A percentile compares a stretch with the other conserved stretches of the same genome.
Conservation (phyloP, 37 sponge, comb jelly and placozoan species). For the Haliclona indistincta region DNA sequence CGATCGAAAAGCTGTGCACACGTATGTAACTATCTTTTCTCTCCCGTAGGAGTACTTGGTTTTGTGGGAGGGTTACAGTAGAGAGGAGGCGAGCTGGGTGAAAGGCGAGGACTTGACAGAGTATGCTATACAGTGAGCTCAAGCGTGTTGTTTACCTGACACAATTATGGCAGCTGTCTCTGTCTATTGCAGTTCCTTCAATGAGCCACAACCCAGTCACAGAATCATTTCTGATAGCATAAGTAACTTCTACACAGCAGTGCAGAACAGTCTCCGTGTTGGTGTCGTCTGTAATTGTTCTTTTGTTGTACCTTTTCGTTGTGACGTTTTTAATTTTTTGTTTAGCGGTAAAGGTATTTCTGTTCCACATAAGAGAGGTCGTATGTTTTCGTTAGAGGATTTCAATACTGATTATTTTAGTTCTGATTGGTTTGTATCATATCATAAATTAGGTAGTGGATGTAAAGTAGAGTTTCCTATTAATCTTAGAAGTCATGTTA, state of each 20-base stretch:
- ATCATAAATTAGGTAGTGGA: slow-evolving; percentile 15
- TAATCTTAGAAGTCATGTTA: too few species aligned
- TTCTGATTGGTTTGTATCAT: slow-evolving; percentile 19
- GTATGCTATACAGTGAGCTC: not conserved
- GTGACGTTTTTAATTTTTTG: slow-evolving; percentile 26
- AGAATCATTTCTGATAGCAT: too few species aligned
- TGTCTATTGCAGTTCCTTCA: too few species aligned
- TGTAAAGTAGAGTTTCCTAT: slow-evolving; percentile 35
- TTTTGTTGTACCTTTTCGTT: slow-evolving; percentile 1
- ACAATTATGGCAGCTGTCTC: too few species aligned
- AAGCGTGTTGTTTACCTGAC: too few species aligned
- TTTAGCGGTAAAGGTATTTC: slow-evolving; percentile 24
- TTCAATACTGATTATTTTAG: slow-evolving; percentile 15
- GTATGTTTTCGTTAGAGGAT: not conserved
- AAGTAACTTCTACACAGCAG: too few species aligned
- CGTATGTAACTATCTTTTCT: not conserved
- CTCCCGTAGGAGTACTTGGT: slow-evolving; percentile 4
- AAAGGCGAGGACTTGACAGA: not conserved
- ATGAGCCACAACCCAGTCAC: too few species aligned
- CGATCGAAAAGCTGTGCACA: not conserved
- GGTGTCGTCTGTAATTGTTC: not conserved
- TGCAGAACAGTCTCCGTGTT: not conserved
- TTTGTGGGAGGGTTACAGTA: too few species aligned
- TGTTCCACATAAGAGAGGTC: slow-evolving; percentile 7
- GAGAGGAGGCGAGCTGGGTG: slow-evolving; percentile 30